Percentiles rank a stretch among this genome's conserved stretches.
Conservation (phyloP, 2,888 invertebrate species). For the Lochmaea capreae region DNA sequence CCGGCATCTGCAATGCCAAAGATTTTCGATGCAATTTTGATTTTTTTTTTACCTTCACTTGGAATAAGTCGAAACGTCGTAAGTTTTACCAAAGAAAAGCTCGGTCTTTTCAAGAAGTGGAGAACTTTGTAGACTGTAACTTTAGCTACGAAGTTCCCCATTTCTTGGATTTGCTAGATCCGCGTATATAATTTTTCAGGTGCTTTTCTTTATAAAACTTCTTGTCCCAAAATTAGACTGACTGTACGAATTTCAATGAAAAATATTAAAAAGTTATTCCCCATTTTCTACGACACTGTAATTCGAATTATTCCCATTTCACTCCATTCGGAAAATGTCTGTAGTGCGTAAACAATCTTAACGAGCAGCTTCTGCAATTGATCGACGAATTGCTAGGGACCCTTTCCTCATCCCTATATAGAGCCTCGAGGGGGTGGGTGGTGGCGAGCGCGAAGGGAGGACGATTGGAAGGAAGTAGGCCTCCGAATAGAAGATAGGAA, state of each 20-base stretch:
- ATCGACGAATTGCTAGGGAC: slow-evolving; percentile 65
- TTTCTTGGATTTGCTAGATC: too few species aligned
- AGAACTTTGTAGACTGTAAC: too few species aligned
- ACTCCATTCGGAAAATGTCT: slow-evolving; percentile 52
- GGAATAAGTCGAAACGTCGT: too few species aligned
- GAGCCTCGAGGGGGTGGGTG: slow-evolving; percentile 44
- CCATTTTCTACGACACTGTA: slow-evolving; percentile 16
- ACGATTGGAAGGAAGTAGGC: slow-evolving; percentile 34
- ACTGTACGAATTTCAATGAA: too few species aligned
- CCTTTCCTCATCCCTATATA: slow-evolving; percentile 56
- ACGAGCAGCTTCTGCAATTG: slow-evolving; percentile 61
- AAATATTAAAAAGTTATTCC: too few species aligned
- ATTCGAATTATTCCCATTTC: slow-evolving; percentile 46
- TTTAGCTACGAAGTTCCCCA: too few species aligned
- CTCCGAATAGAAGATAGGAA: slow-evolving; percentile 48
- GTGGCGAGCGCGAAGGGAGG: slow-evolving; percentile 35
- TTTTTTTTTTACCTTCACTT: slow-evolving; percentile 46
- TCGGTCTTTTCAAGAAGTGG: too few species aligned
- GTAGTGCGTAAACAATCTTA: slow-evolving; percentile 63
- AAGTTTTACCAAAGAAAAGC: too few species aligned
- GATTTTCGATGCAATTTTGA: slow-evolving; percentile 62
- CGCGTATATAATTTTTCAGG: too few species aligned
- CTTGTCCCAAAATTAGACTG: too few species aligned
- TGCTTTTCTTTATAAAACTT: too few species aligned
- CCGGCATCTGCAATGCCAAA: slow-evolving; percentile 74